These are phyloP conservation scores for Pseudorasbora parva DNA, from an alignment of 2,113 vertebrate genomes.

Conservation along the genomic window DNA sequence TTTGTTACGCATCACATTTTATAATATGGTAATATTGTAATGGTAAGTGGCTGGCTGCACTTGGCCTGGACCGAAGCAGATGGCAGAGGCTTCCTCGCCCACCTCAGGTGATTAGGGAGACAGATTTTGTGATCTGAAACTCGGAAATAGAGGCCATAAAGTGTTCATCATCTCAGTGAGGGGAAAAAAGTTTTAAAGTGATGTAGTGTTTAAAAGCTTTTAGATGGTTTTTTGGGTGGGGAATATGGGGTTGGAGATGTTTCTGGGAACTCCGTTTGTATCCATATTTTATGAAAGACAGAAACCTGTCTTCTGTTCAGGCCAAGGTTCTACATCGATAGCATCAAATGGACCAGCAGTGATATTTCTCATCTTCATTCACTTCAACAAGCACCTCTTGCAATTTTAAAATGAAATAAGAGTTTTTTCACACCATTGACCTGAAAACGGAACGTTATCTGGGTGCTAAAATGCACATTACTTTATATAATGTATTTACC, in stretches of 20 bases:
- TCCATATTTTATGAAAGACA: constrained; percentile 44
- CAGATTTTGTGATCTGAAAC: constrained; percentile 58
- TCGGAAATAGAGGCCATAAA: constrained; percentile 37
- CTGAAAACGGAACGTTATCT: background rate
- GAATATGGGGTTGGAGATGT: background rate
- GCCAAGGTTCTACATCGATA: background rate
- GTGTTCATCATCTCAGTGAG: background rate
- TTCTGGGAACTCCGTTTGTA: constrained; percentile 15
- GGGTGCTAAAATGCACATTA: background rate
- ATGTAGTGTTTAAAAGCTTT: constrained; percentile 38
- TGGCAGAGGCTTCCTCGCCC: constrained; percentile 48
- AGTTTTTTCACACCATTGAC: constrained; percentile 23
- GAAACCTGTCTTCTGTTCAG: constrained; percentile 14
- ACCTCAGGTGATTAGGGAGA: constrained; percentile 64
- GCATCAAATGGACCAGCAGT: constrained; percentile 6
- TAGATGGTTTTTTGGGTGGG: constrained; percentile 15
- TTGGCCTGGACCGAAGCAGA: constrained; percentile 41
- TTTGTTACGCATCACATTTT: constrained; percentile 68
- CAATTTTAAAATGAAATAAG: background rate
- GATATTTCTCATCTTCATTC: constrained; percentile 28
- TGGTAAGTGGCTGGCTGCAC: constrained; percentile 51
- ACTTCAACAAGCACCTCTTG: background rate
- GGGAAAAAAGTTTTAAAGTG: background rate
- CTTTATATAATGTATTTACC: background rate
- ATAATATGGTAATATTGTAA: constrained; percentile 55